Evolutionary conservation across 37 sponge, comb jelly and placozoan genomes (phyloP).

Genomic region (Ephydatia muelleri): DNA sequence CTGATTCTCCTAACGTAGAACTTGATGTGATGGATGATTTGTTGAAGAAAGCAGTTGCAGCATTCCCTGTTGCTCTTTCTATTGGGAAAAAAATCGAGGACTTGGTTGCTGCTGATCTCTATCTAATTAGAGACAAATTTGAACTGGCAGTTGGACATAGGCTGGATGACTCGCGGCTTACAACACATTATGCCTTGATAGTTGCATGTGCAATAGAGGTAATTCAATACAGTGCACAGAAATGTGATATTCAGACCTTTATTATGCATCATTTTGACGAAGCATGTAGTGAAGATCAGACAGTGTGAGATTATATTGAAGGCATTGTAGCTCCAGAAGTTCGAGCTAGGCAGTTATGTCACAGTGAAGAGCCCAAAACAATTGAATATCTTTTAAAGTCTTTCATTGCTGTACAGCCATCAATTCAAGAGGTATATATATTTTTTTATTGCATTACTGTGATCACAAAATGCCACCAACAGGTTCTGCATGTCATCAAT

Average conservation of each 20-base stretch:
- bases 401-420: neutral
- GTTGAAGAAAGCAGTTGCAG: slow-evolving; percentile 8
- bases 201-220: slow-evolving; percentile 2
- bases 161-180: slow-evolving; percentile 1
- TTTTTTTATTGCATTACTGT: neutral
- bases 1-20: neutral
- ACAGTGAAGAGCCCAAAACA: neutral
- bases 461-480: neutral
- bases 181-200: slow-evolving; percentile 12
- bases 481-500: slow-evolving; percentile 5
- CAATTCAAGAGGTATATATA: neutral
- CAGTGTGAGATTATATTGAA: neutral
- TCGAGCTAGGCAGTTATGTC: neutral
- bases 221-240: neutral
- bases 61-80: neutral
- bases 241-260: neutral
- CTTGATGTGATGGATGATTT: neutral
- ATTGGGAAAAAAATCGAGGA: neutral
- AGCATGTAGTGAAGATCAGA: neutral
- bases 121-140: neutral
- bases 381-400: neutral
- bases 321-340: slow-evolving; percentile 2
- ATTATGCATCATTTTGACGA: neutral
- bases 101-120: neutral
- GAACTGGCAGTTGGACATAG: neutral